Percentiles rank a stretch among this genome's conserved stretches.
These are phyloP conservation scores for Eubucco bourcierii DNA, from an alignment of 2,113 vertebrate species.

Conservation along the genomic window DNA sequence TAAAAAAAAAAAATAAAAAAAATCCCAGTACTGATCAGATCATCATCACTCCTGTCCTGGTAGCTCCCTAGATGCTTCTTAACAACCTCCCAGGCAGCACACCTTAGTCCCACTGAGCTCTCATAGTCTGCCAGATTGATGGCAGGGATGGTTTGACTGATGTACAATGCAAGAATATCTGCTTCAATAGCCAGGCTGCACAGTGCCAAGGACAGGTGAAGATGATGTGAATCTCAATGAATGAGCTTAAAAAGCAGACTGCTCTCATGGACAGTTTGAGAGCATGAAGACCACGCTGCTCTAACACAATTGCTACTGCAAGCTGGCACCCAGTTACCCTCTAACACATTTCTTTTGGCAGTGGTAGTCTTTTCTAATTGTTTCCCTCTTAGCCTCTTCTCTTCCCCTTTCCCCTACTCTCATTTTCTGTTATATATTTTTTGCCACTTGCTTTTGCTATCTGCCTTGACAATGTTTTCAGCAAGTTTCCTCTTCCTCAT, in stretches of 20 bases:
- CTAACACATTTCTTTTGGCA: neutral
- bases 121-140: neutral
- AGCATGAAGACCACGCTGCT: neutral
- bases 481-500: slow-evolving; percentile 15
- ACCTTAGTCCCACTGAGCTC: neutral
- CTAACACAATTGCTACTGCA: neutral
- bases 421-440: slow-evolving; percentile 31
- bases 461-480: slow-evolving; percentile 23
- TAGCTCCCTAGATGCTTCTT: neutral
- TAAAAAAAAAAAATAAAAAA: neutral
- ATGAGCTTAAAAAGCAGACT: neutral
- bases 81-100: neutral
- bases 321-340: neutral
- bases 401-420: slow-evolving; percentile 23
- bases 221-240: neutral
- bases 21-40: neutral
- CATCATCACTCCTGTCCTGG: neutral
- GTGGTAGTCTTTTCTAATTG: slow-evolving; percentile 21
- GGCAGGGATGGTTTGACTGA: neutral
- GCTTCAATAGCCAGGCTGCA: neutral
- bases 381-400: neutral
- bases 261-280: neutral
- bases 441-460: neutral
- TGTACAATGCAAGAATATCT: neutral
- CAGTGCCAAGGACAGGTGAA: neutral